Evolutionary conservation across 1,140 invertebrate genomes (phyloP).

Genomic region (Drosophila willistoni): DNA sequence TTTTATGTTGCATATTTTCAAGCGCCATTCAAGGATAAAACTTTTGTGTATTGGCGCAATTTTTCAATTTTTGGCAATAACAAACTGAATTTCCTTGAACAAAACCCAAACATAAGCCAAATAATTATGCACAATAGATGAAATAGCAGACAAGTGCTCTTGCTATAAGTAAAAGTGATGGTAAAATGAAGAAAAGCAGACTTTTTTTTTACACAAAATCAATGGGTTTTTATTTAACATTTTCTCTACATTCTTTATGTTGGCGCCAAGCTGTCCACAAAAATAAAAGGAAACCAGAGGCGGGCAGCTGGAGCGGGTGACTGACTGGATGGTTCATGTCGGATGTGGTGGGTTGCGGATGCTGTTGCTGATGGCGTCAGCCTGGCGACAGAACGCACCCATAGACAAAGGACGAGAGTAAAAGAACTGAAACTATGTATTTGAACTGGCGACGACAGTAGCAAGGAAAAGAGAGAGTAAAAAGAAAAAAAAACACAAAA

Average conservation of each 20-base stretch:
- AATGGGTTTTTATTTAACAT: constrained; percentile 29
- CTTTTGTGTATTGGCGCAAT: background rate
- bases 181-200: constrained; percentile 23
- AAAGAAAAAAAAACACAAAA: background rate
- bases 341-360: constrained; percentile 33
- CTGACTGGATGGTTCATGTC: background rate
- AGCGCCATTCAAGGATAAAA: background rate
- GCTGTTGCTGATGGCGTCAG: constrained; percentile 70
- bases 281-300: constrained; percentile 66
- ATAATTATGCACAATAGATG: constrained; percentile 6
- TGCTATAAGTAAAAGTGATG: background rate
- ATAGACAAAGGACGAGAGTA: constrained; percentile 52
- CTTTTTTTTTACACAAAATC: constrained; percentile 55
- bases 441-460: constrained; percentile 56
- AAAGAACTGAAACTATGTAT: constrained; percentile 34
- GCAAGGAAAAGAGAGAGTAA: constrained; percentile 25
- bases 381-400: constrained; percentile 68
- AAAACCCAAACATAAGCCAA: constrained; percentile 1
- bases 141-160: constrained; percentile 7
- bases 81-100: constrained; percentile 2
- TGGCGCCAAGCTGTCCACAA: constrained; percentile 72
- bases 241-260: constrained; percentile 61
- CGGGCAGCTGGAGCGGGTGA: background rate
- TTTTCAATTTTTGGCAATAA: constrained; percentile 10
- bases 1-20: constrained; percentile 20